These are phyloP conservation scores for Orientallactaga bullata DNA, from an alignment of 2,113 vertebrate genomes.

Conservation along the genomic window DNA sequence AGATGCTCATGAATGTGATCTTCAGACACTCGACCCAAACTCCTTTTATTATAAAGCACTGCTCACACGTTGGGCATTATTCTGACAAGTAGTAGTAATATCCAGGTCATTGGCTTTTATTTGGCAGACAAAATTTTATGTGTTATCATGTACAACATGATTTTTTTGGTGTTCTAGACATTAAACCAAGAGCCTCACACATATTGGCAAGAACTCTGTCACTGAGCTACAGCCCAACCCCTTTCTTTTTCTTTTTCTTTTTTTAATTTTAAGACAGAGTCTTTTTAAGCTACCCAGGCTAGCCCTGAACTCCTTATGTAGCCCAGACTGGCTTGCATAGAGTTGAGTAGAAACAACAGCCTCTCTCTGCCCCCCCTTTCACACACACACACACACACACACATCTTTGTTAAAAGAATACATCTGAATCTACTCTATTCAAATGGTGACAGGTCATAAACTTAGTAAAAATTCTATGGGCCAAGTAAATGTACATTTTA, in stretches of 20 bases:
- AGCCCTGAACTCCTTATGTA: background rate
- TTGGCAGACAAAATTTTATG: background rate
- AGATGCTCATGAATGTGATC: fast-evolving
- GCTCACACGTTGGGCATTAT: too few relatives aligned
- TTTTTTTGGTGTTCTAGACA: background rate
- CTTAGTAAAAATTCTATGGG: background rate
- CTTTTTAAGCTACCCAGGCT: background rate
- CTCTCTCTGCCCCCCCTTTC: too few relatives aligned
- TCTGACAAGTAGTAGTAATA: too few relatives aligned
- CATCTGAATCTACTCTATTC: background rate
- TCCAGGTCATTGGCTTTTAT: background rate
- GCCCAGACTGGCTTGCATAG: background rate
- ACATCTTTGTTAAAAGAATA: background rate
- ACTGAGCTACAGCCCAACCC: too few relatives aligned
- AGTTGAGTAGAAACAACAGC: background rate
- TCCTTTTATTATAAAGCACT: background rate
- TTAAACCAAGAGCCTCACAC: background rate
- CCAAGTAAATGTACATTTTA: background rate
- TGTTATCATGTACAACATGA: background rate
- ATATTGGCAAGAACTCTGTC: background rate
- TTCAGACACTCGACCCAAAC: background rate
- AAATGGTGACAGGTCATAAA: background rate
- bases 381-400: too few relatives aligned
- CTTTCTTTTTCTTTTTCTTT: background rate
- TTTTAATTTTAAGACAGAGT: background rate